phyloP scores from a whole-genome alignment of 2,888 invertebrate genomes.

The Heliconius charithonia region DNA sequence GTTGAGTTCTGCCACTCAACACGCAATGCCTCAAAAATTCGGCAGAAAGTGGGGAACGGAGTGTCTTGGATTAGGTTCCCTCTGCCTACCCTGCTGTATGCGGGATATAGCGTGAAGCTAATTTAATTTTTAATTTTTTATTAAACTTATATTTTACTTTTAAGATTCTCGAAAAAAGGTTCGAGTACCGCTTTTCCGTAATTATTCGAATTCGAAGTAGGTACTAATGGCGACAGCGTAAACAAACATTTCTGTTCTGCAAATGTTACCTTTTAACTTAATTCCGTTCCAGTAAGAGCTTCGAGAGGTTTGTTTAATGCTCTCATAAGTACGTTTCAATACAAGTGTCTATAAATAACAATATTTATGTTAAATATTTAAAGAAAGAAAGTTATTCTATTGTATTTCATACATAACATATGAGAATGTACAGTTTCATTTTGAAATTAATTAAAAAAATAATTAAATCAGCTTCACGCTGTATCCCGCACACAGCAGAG shows the following conservation, averaged over 20 bases:
- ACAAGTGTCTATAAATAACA: slow-evolving; percentile 17
- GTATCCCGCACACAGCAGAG: too few relatives aligned
- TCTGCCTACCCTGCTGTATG: too few relatives aligned
- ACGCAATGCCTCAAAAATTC: too few relatives aligned
- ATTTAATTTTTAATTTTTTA: too few relatives aligned
- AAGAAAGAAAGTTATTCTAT: neutral
- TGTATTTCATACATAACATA: neutral
- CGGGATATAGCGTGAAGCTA: too few relatives aligned
- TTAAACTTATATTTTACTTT: neutral
- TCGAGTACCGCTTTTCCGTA: slow-evolving; percentile 26
- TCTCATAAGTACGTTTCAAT: slow-evolving; percentile 14
- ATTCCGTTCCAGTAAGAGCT: slow-evolving; percentile 19
- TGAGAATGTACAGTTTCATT: too few relatives aligned
- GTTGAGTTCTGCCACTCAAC: too few relatives aligned
- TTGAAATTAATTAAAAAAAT: too few relatives aligned
- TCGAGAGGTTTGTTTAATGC: slow-evolving; percentile 18
- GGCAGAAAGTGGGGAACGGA: too few relatives aligned
- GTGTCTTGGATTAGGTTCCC: too few relatives aligned
- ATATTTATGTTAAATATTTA: neutral
- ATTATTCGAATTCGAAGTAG: slow-evolving; percentile 31
- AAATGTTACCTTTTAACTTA: slow-evolving; percentile 28
- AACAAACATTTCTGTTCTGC: slow-evolving; percentile 22
- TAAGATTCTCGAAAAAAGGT: neutral
- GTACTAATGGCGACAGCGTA: slow-evolving; percentile 32
- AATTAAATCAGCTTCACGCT: too few relatives aligned